Conservation (phyloP, 64 coral and sea anemone species). For the Acropora tenuis region DNA sequence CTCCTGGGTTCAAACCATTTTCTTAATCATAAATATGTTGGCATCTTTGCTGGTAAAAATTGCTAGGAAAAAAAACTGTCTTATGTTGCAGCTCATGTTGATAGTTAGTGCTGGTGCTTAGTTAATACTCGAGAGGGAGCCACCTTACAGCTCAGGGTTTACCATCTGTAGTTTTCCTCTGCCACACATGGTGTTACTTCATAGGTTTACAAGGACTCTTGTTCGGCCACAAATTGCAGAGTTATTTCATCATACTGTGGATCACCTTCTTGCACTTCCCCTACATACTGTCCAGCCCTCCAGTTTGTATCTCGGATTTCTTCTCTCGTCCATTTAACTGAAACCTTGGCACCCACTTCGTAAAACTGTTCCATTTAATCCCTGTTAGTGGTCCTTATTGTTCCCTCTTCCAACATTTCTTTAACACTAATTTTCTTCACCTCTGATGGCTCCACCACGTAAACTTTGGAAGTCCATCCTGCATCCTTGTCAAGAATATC, state of each 20-base stretch:
- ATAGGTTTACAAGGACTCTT: background rate
- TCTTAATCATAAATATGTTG: too few relatives aligned
- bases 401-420: background rate
- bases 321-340: background rate
- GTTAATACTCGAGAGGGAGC: background rate
- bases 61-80: background rate
- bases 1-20: too few relatives aligned
- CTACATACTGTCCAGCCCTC: background rate
- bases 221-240: background rate
- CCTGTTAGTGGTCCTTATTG: background rate
- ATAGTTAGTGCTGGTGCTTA: background rate
- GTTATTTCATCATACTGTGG: background rate
- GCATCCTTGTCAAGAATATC: slow-evolving; percentile 15
- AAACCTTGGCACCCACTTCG: background rate
- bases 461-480: background rate
- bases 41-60: background rate
- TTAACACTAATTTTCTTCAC: background rate
- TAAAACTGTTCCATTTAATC: background rate
- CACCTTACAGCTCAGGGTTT: background rate
- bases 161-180: background rate
- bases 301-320: background rate
- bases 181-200: background rate
- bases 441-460: background rate
- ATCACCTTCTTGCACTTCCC: background rate
- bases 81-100: background rate